Evolutionary conservation across 1,140 invertebrate species (phyloP).

Genomic region (Cyclargus thomasi): DNA sequence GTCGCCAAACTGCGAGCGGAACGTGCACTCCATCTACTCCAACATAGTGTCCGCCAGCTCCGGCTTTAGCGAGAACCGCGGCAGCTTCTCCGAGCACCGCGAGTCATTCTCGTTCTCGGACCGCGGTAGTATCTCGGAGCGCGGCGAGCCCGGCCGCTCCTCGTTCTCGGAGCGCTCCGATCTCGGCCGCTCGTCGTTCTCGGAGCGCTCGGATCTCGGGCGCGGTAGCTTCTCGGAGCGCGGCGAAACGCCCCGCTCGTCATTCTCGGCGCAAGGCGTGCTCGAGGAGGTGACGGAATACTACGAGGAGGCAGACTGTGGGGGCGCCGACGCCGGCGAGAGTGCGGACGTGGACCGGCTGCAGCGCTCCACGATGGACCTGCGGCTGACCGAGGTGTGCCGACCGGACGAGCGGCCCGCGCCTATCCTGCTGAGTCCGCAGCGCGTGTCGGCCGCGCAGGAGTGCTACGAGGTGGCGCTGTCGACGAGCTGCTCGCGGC

Average conservation of each 20-base stretch:
- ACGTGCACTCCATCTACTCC: constrained; percentile 69
- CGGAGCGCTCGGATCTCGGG: constrained; percentile 65
- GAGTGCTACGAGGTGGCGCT: constrained; percentile 82
- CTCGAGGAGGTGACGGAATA: constrained; percentile 68
- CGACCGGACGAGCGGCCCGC: constrained; percentile 53
- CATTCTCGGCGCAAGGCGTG: constrained; percentile 64
- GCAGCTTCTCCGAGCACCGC: constrained; percentile 67
- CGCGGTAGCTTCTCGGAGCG: constrained; percentile 65
- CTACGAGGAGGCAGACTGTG: constrained; percentile 54
- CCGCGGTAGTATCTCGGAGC: constrained; percentile 66
- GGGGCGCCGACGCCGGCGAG: constrained; percentile 55
- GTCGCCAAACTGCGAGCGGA: constrained; percentile 72
- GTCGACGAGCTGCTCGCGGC: constrained; percentile 86
- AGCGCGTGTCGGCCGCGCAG: constrained; percentile 59
- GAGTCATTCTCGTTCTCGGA: constrained; percentile 73
- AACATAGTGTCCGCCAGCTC: constrained; percentile 71
- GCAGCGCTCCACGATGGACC: constrained; percentile 66
- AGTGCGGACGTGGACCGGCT: constrained; percentile 60
- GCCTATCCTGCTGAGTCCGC: constrained; percentile 66
- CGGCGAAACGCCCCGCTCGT: constrained; percentile 69
- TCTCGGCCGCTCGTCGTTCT: constrained; percentile 62
- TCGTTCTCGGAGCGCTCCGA: constrained; percentile 68
- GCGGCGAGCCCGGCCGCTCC: constrained; percentile 62
- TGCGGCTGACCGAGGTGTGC: constrained; percentile 61
- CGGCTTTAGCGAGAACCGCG: constrained; percentile 69